Percentiles rank a stretch among this genome's conserved stretches.
Evolutionary conservation across 2,888 invertebrate genomes (phyloP).

Genomic region (Eristalis intricaria): DNA sequence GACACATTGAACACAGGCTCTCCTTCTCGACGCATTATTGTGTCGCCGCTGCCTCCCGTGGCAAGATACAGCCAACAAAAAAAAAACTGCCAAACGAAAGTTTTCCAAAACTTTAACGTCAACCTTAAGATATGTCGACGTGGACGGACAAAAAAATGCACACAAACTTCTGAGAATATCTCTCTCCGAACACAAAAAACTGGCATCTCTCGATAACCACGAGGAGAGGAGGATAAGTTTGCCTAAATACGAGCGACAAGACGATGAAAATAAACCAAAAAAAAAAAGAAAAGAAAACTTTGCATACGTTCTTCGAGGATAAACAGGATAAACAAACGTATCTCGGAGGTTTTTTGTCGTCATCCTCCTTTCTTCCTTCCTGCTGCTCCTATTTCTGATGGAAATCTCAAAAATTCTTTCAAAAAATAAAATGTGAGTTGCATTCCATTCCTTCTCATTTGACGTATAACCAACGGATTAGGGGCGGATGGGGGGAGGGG

Average conservation of each 20-base stretch:
- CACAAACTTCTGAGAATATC: slow-evolving; percentile 23
- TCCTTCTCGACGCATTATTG: slow-evolving; percentile 15
- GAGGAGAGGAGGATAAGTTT: slow-evolving; percentile 19
- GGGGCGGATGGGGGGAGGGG: neutral
- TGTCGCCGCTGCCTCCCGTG: neutral
- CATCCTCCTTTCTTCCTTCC: neutral
- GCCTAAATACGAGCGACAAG: neutral
- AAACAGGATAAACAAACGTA: slow-evolving; percentile 57
- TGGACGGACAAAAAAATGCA: neutral
- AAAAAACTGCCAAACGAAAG: neutral
- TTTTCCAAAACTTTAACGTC: slow-evolving; percentile 28
- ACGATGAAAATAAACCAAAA: neutral
- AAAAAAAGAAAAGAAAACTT: slow-evolving; percentile 17
- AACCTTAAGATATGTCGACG: slow-evolving; percentile 14
- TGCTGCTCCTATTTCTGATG: neutral
- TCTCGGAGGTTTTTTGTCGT: slow-evolving; percentile 25
- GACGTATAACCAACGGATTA: neutral
- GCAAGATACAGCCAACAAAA: neutral
- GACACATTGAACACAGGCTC: slow-evolving; percentile 25
- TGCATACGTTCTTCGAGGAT: slow-evolving; percentile 47
- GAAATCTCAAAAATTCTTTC: neutral
- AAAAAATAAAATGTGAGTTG: slow-evolving; percentile 16
- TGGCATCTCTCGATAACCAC: slow-evolving; percentile 37
- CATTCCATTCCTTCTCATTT: slow-evolving; percentile 30
- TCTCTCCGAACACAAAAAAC: neutral